These are phyloP conservation scores for Scaeva pyrastri DNA, from an alignment of 2,888 invertebrate species.

Conservation along the genomic window DNA sequence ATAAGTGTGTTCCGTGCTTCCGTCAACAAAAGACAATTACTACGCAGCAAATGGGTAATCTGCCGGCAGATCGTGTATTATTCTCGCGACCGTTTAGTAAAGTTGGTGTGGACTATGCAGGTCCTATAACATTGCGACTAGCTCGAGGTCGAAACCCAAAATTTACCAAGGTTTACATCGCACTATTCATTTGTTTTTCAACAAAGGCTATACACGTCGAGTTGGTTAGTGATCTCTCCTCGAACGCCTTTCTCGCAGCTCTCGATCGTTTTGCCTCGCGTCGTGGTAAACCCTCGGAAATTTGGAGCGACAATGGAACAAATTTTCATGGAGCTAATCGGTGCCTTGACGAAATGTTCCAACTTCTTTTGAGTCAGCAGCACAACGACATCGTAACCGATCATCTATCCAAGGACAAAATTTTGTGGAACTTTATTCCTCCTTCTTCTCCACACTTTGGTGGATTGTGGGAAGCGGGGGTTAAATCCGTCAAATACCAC, in stretches of 20 bases:
- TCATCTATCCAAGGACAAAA: slow-evolving; percentile 3
- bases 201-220: slow-evolving; percentile 1
- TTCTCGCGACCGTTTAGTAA: slow-evolving; percentile 7
- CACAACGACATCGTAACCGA: neutral
- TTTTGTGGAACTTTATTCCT: slow-evolving; percentile 19
- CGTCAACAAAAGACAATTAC: neutral
- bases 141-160: slow-evolving; percentile 22
- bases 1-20: slow-evolving; percentile 10
- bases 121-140: neutral
- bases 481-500: neutral
- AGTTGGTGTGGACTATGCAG: slow-evolving; percentile 11
- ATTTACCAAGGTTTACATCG: neutral
- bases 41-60: neutral
- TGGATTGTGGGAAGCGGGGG: slow-evolving; percentile 8
- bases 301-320: slow-evolving; percentile 6
- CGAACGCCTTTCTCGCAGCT: neutral
- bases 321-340: neutral
- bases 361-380: slow-evolving; percentile 8
- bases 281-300: slow-evolving; percentile 5
- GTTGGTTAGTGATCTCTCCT: slow-evolving; percentile 20
- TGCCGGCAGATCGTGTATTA: neutral
- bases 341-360: slow-evolving; percentile 12
- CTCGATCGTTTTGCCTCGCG: neutral
- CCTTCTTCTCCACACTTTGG: slow-evolving; percentile 20
- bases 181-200: slow-evolving; percentile 21